Evolutionary conservation across 2,113 vertebrate species (phyloP), one percentile per base, ranked within the genome.

Genomic region (Alaudala cheleensis): DNA sequence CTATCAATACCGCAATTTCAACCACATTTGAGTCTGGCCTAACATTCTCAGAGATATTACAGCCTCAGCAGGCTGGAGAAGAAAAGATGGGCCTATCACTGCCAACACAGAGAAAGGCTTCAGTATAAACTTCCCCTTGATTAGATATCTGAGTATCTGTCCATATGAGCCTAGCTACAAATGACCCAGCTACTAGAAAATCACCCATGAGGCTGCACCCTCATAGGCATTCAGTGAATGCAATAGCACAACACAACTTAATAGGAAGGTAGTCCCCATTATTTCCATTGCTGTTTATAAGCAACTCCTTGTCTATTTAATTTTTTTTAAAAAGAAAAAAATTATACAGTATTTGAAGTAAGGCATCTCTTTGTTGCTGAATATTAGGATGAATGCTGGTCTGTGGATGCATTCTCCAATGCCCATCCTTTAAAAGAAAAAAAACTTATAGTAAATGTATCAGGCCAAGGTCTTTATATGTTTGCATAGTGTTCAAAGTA

Each of bases 401-500:
- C 53, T 78, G 37, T n/a, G 22, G 53, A 57, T 85, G 15, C 44
- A 33, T 86, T 96, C 42, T 93, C 18, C 83, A 71, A 22, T 71
- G 62, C 22, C 14, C 34, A 23, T 40, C 57, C 17, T 81, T 70
- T 73, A 71, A 67, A 92, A 87, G 12, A 22, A 82, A 85, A 86
- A 88, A 78, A 45, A 28, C 21, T 1, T 50, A 23, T 2, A 81
- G 51, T 45, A 61, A 81, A 65, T 92, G 9, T 39, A 24, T 92
- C 4, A 24, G 56, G 60, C 62, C 50, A 92, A 72, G 54, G 50
- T 73, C 44, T 93, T 93, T 57, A 14, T 69, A 57, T 62, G n/a
- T 95, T 82, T 97, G 65, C 72, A 26, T 81, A 60, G 53, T n/a
- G 57, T 92, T 96, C 88, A 91, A 94, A 95, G 79, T 85, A 70